Conservation (phyloP, 2,888 invertebrate species). For the Tenodera sinensis region DNA sequence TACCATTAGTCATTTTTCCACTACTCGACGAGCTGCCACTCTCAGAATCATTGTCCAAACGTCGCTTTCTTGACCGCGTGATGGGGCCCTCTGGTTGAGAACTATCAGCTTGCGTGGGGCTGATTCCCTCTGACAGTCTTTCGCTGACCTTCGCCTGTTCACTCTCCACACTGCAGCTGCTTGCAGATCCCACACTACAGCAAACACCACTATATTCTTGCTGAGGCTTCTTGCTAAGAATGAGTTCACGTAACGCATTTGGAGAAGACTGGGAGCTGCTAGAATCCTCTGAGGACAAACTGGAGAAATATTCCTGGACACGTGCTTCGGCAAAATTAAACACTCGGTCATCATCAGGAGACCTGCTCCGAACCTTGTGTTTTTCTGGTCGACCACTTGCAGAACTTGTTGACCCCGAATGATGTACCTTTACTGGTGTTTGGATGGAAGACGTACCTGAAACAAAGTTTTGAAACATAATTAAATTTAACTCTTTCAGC, state of each 20-base stretch:
- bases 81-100: neutral
- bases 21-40: conserved; percentile 4
- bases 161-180: neutral
- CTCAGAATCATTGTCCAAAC: conserved; percentile 22
- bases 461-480: neutral
- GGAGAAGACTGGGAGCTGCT: conserved; percentile 11
- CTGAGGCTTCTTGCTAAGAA: neutral
- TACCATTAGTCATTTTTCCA: neutral
- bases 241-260: neutral
- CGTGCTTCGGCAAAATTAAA: conserved; percentile 50
- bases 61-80: conserved; percentile 33
- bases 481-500: too few species aligned
- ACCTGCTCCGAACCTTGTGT: conserved; percentile 33
- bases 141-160: neutral
- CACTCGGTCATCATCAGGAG: conserved; percentile 41
- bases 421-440: conserved; percentile 36
- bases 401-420: neutral
- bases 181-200: neutral
- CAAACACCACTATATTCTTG: neutral
- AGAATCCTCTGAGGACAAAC: conserved; percentile 45
- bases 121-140: neutral
- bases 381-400: neutral
- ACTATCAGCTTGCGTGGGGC: neutral
- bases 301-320: conserved; percentile 50
- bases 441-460: conserved; percentile 39